phyloP scores from a whole-genome alignment of 2,113 vertebrate species.

The Tyto alba region DNA sequence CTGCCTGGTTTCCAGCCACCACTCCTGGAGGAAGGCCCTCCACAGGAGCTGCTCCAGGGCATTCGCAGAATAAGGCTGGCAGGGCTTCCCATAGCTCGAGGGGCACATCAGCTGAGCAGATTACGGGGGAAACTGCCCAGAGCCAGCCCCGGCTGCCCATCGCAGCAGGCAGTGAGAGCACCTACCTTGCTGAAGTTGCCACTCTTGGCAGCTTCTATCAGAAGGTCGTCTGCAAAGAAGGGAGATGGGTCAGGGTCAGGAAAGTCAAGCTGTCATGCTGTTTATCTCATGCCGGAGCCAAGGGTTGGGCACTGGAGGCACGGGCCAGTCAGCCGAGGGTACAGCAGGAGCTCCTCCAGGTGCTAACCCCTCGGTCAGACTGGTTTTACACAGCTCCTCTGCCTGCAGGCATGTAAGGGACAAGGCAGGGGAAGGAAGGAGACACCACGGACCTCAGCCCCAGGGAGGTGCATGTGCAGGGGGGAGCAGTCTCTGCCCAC shows the following conservation, averaged over 20 bases:
- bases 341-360: not conserved
- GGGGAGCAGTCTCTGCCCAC: not conserved
- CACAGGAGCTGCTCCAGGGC: not conserved
- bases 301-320: not conserved
- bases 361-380: not conserved
- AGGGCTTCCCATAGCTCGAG: not conserved
- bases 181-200: slow-evolving; percentile 84
- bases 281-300: not conserved
- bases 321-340: not conserved
- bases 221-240: slow-evolving; percentile 66
- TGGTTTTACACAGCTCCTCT: not conserved
- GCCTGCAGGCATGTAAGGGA: not conserved
- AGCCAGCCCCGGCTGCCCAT: not conserved
- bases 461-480: not conserved
- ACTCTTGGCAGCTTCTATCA: slow-evolving; percentile 86
- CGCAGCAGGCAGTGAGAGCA: not conserved
- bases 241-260: slow-evolving; percentile 4
- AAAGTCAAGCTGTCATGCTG: not conserved
- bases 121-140: not conserved
- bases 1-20: not conserved
- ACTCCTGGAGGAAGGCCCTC: not conserved
- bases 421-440: not conserved
- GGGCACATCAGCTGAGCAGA: not conserved
- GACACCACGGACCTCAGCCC: not conserved
- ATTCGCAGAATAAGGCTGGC: rapidly evolving